phyloP scores from a whole-genome alignment of 2,113 vertebrate genomes.

The Parotia lawesii region DNA sequence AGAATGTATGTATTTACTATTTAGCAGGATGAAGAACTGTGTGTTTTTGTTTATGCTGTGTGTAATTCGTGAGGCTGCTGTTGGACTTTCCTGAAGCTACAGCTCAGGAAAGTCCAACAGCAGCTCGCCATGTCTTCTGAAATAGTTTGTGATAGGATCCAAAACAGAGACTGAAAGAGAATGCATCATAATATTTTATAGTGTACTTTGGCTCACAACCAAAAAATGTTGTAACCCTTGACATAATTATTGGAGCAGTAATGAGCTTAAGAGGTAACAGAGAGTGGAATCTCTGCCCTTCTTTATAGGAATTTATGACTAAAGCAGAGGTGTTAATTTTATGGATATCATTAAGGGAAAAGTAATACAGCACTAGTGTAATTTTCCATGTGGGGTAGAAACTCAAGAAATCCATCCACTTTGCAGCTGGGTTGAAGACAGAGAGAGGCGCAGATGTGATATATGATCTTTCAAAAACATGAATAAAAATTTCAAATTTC shows the following conservation, averaged over 20 bases:
- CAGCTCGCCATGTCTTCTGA: neutral
- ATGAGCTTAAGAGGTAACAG: neutral
- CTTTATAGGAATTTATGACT: neutral
- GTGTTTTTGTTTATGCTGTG: neutral
- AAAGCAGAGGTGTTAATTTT: neutral
- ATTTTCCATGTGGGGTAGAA: neutral
- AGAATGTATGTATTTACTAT: neutral
- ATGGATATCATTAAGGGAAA: neutral
- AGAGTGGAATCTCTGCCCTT: neutral
- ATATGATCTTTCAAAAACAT: neutral
- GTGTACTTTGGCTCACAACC: neutral
- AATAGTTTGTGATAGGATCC: neutral
- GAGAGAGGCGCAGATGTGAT: neutral
- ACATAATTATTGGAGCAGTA: neutral
- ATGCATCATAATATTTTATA: neutral
- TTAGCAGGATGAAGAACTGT: neutral
- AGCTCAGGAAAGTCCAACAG: no score
- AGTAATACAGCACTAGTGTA: neutral
- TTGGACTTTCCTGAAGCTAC: neutral
- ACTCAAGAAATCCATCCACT: neutral
- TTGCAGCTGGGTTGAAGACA: neutral
- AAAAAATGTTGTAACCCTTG: neutral
- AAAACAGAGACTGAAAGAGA: neutral
- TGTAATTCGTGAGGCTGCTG: neutral
- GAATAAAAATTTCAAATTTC: neutral